A percentile compares a stretch with the other conserved stretches of the same genome.
These are phyloP conservation scores for Oplegnathus fasciatus DNA, from an alignment of 2,113 vertebrate species.

Conservation along the genomic window DNA sequence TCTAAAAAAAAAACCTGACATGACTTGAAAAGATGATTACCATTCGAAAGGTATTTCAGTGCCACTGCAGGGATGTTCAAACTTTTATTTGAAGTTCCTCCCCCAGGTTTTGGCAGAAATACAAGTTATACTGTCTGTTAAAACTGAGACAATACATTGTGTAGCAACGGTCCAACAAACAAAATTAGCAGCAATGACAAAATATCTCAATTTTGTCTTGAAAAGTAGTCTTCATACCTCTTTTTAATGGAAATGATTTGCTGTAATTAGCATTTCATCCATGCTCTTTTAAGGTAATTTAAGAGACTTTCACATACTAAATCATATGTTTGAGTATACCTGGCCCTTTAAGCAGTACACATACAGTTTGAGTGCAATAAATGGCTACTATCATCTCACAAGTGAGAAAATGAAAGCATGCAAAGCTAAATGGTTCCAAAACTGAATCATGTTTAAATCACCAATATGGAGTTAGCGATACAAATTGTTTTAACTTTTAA, in stretches of 20 bases:
- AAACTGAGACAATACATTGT: neutral
- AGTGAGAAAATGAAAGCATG: neutral
- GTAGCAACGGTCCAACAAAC: neutral
- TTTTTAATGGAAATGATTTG: neutral
- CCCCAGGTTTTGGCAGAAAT: neutral
- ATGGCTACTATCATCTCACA: neutral
- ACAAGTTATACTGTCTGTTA: neutral
- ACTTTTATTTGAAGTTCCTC: neutral
- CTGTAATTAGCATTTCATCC: neutral
- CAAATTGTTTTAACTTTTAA: no score
- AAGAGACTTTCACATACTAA: neutral
- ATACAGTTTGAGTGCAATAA: neutral
- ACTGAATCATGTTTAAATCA: neutral
- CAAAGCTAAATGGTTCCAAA: neutral
- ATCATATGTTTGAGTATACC: neutral
- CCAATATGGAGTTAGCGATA: neutral
- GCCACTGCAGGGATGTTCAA: slow-evolving; percentile 2
- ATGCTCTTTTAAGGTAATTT: neutral
- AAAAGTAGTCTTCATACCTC: neutral
- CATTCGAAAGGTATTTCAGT: neutral
- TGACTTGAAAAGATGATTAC: slow-evolving; percentile 14
- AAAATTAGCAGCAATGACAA: no score
- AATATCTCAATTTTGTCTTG: neutral
- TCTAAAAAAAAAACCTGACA: neutral
- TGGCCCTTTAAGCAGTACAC: neutral